These are phyloP conservation scores for Psilopogon haemacephalus DNA, from an alignment of 2,113 vertebrate genomes.

Conservation along the genomic window DNA sequence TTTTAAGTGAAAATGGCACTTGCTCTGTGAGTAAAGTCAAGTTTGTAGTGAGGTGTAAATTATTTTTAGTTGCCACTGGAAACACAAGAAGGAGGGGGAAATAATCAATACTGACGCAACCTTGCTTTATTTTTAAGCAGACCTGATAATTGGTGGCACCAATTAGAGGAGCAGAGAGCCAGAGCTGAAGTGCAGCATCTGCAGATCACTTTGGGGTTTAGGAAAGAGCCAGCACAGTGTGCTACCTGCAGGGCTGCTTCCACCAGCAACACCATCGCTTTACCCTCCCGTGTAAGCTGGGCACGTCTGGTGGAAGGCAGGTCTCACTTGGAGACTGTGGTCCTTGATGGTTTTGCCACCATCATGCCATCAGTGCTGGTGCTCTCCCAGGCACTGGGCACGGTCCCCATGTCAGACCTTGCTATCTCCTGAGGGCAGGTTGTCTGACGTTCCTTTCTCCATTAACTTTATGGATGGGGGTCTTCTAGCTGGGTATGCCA, in stretches of 20 bases:
- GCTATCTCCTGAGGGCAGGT: not conserved
- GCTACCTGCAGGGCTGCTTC: not conserved
- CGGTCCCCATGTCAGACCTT: not conserved
- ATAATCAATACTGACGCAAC: constrained; percentile 19
- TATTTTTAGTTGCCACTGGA: constrained; percentile 49
- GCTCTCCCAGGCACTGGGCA: not conserved
- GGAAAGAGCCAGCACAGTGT: not conserved
- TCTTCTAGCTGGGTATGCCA: not conserved
- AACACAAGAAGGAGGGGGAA: not conserved
- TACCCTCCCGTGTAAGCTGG: not conserved
- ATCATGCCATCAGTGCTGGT: too few species aligned
- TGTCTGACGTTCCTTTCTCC: not conserved
- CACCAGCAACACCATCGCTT: accelerated
- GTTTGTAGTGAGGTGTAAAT: constrained; percentile 28
- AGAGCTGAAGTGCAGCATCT: not conserved
- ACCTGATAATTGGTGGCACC: not conserved
- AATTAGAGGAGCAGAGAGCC: constrained; percentile 2
- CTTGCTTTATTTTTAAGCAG: constrained; percentile 26
- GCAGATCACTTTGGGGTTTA: not conserved
- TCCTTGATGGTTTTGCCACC: not conserved
- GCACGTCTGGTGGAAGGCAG: not conserved
- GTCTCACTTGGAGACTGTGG: accelerated
- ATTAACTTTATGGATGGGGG: not conserved
- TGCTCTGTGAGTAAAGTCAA: not conserved
- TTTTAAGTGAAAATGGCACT: not conserved